phyloP scores from a whole-genome alignment of 2,113 vertebrate genomes.

The Macaca mulatta region DNA sequence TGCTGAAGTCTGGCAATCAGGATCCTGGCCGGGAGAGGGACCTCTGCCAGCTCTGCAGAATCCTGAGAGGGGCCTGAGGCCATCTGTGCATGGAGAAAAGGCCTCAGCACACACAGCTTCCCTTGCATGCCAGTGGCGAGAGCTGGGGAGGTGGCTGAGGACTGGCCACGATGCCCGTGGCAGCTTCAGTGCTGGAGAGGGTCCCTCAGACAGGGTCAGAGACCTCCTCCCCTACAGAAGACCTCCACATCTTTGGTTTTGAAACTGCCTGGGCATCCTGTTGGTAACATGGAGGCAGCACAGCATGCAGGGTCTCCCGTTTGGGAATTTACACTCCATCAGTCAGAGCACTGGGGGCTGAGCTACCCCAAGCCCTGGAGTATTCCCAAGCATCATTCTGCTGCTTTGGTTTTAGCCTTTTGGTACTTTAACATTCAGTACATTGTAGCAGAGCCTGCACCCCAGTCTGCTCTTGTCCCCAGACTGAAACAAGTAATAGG shows the following conservation, averaged over 20 bases:
- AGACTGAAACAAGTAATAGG: not conserved
- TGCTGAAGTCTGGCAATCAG: not conserved
- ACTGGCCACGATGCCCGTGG: not conserved
- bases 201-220: too few relatives aligned
- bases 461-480: not conserved
- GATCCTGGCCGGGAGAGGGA: not conserved
- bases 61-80: not conserved
- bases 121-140: accelerated
- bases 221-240: not conserved
- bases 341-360: not conserved
- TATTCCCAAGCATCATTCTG: not conserved
- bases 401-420: not conserved
- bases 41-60: not conserved
- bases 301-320: not conserved
- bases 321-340: not conserved
- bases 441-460: not conserved
- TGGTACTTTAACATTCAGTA: not conserved
- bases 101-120: accelerated
- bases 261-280: not conserved
- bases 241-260: not conserved
- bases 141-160: not conserved
- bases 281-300: not conserved
- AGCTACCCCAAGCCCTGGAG: not conserved
- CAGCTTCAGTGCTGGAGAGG: not conserved
- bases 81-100: accelerated